Conservation (phyloP, 2,113 vertebrate genomes). For the Pollimyrus isidori region DNA sequence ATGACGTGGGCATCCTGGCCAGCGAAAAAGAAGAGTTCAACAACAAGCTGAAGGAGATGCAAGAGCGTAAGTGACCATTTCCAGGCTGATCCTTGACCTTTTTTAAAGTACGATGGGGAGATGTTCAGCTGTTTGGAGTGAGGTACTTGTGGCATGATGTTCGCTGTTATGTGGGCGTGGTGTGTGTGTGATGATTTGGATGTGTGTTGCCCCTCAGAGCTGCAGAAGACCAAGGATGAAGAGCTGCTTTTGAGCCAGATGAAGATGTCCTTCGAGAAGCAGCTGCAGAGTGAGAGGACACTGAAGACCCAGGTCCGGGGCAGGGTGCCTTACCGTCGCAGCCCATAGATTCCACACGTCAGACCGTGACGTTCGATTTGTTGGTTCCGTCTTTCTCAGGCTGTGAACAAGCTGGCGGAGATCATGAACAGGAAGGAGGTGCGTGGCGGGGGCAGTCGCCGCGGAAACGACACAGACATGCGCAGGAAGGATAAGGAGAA, state of each 20-base stretch:
- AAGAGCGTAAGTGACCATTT: constrained; percentile 69
- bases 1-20: constrained; percentile 90
- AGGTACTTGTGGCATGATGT: background rate
- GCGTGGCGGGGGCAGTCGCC: constrained; percentile 71
- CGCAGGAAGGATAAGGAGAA: constrained; percentile 96
- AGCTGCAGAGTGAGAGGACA: constrained; percentile 84
- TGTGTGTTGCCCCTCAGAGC: constrained; percentile 53
- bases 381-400: constrained; percentile 49
- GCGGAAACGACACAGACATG: constrained; percentile 89
- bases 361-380: background rate
- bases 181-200: background rate
- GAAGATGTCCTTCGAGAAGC: constrained; percentile 84
- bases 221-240: constrained; percentile 73
- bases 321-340: no score
- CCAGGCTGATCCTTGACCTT: background rate
- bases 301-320: constrained; percentile 85
- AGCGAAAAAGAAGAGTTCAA: constrained; percentile 97
- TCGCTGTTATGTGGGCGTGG: background rate
- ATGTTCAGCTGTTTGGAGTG: background rate
- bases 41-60: constrained; percentile 81
- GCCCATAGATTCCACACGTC: background rate
- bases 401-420: constrained; percentile 95
- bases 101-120: background rate
- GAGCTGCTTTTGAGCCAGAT: constrained; percentile 71
- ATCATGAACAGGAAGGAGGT: constrained; percentile 93